These are phyloP conservation scores for Plutomurus gul DNA, from an alignment of 1,140 invertebrate species.

Conservation along the genomic window DNA sequence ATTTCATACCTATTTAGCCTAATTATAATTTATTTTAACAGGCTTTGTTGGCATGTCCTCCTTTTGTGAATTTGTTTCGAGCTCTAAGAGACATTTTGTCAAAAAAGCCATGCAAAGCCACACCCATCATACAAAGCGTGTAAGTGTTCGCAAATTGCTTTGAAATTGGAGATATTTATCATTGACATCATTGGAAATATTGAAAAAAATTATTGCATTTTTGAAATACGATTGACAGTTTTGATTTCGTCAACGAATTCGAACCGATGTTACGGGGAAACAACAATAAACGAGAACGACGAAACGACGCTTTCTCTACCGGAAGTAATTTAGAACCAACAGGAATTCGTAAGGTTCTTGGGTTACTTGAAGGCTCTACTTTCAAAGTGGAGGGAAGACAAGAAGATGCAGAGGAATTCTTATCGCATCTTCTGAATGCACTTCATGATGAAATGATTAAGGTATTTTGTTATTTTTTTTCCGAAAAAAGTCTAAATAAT, in stretches of 20 bases:
- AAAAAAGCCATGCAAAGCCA: constrained; percentile 65
- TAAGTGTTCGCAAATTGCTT: constrained; percentile 63
- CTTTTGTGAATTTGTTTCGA: constrained; percentile 87
- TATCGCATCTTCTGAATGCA: constrained; percentile 87
- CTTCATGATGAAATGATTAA: constrained; percentile 95
- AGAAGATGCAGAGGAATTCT: constrained; percentile 94
- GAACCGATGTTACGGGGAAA: constrained; percentile 45
- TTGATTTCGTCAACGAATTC: constrained; percentile 52
- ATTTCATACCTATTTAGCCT: too few relatives aligned
- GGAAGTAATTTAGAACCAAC: constrained; percentile 50
- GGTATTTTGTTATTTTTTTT: constrained; percentile 58
- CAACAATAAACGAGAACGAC: constrained; percentile 39
- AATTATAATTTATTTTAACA: constrained; percentile 31
- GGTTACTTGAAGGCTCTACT: constrained; percentile 60
- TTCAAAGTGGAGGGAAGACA: constrained; percentile 79
- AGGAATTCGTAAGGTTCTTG: constrained; percentile 48
- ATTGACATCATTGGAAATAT: neutral
- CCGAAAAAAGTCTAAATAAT: neutral
- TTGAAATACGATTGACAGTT: constrained; percentile 30
- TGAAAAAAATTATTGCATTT: neutral
- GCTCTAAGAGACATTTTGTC: constrained; percentile 67
- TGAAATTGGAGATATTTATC: neutral
- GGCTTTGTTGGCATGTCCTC: constrained; percentile 87
- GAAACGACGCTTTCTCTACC: constrained; percentile 37
- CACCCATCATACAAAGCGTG: constrained; percentile 89